Percentiles rank a stretch among this genome's conserved stretches.
Conservation (phyloP, 2,797 vertebrate species). For the Sebastolobus alascanus region DNA sequence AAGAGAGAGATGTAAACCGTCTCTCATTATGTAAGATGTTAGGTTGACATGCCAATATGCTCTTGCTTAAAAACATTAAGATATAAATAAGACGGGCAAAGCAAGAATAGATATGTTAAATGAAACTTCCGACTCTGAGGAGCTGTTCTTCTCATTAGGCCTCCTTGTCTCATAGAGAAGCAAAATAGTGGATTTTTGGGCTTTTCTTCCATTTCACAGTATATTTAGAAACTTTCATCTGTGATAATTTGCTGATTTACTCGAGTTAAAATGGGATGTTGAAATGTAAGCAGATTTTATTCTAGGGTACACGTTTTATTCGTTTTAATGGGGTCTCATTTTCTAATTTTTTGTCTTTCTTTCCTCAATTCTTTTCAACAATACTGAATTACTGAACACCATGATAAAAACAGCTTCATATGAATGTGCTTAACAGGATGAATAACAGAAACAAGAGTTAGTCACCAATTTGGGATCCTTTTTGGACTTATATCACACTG, state of each 20-base stretch:
- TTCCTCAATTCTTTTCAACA: not conserved
- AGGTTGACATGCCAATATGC: slow-evolving; percentile 8
- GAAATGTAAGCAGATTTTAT: not conserved
- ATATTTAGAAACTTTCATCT: not conserved
- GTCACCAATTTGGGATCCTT: no score
- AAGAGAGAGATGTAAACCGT: slow-evolving; percentile 4
- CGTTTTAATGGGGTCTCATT: not conserved
- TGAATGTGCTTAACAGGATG: not conserved
- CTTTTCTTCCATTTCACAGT: not conserved
- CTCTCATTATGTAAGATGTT: slow-evolving; percentile 12
- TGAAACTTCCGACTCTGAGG: not conserved
- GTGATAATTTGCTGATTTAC: not conserved
- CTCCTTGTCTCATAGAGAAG: not conserved
- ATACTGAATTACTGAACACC: not conserved
- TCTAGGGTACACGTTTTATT: not conserved
- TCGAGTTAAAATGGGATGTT: not conserved
- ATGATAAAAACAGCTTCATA: no score
- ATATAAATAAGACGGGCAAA: not conserved
- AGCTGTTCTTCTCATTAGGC: not conserved
- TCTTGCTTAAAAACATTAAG: slow-evolving; percentile 9
- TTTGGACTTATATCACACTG: no score
- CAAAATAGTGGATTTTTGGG: not conserved
- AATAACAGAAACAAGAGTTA: no score
- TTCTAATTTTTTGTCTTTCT: no score
- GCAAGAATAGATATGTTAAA: not conserved